A percentile compares a stretch with the other conserved stretches of the same genome.
phyloP scores from a whole-genome alignment of 2,797 vertebrate species.

The Fundulus diaphanus region DNA sequence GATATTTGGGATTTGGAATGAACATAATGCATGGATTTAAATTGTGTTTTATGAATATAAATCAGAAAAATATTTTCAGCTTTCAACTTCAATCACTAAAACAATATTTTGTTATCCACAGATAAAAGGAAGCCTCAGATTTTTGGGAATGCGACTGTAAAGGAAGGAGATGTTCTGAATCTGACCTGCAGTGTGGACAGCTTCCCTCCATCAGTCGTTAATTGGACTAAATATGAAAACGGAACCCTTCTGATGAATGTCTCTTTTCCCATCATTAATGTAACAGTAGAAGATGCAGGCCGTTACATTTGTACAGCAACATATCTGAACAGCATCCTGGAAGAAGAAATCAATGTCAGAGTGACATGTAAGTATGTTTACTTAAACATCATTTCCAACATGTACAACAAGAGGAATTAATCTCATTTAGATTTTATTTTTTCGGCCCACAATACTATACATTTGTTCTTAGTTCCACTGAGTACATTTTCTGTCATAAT shows the following conservation, averaged over 20 bases:
- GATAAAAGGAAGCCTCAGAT: constrained; percentile 13
- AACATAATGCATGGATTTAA: too few relatives aligned
- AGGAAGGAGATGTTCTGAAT: constrained; percentile 40
- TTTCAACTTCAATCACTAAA: neutral
- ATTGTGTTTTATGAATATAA: too few relatives aligned
- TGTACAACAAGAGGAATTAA: neutral
- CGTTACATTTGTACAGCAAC: neutral
- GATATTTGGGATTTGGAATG: too few relatives aligned
- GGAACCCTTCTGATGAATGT: neutral
- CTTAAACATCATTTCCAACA: neutral
- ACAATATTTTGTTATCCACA: neutral
- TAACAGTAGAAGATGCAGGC: neutral
- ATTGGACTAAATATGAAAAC: constrained; percentile 29
- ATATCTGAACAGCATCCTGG: neutral
- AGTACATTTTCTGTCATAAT: too few relatives aligned
- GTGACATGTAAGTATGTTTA: neutral
- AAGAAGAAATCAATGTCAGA: neutral
- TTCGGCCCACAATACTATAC: too few relatives aligned
- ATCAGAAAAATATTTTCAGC: too few relatives aligned
- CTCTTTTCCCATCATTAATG: neutral
- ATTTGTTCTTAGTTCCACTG: too few relatives aligned
- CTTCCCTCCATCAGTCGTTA: constrained; percentile 44
- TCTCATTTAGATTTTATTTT: too few relatives aligned
- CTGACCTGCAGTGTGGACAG: constrained; percentile 61
- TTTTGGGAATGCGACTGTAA: constrained; percentile 3